phyloP scores from a whole-genome alignment of 2,797 vertebrate species.

The Trichosurus vulpecula region DNA sequence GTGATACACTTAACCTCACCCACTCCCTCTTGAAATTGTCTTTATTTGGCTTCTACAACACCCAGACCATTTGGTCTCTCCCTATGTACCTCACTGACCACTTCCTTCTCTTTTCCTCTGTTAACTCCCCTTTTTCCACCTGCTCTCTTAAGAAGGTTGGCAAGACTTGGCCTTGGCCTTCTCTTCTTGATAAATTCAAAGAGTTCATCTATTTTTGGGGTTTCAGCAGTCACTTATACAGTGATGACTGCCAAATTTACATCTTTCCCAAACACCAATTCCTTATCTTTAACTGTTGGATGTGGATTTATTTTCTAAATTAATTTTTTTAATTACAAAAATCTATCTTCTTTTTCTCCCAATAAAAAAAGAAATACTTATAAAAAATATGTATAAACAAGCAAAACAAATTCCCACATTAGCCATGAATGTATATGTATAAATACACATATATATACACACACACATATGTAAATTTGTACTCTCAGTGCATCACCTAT shows the following conservation, averaged over 20 bases:
- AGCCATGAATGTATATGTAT: too few species aligned
- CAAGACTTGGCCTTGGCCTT: background rate
- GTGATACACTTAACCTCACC: background rate
- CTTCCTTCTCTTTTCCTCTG: background rate
- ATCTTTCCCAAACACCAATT: background rate
- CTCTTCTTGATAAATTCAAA: background rate
- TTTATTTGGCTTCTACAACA: background rate
- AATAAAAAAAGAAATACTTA: background rate
- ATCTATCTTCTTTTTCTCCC: background rate
- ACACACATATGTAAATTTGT: background rate
- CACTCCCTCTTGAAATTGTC: background rate
- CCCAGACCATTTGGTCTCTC: background rate
- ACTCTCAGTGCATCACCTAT: background rate
- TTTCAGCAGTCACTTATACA: background rate
- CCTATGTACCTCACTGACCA: background rate
- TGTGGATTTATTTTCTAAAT: background rate
- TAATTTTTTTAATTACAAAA: background rate
- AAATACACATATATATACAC: background rate
- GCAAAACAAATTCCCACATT: background rate
- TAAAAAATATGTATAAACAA: background rate
- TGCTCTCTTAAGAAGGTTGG: background rate
- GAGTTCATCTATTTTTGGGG: background rate
- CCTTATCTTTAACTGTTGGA: background rate
- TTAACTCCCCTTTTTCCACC: background rate
- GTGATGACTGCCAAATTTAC: background rate